These are phyloP conservation scores for Macrophya alboannulata DNA, from an alignment of 2,888 invertebrate species.

Conservation along the genomic window DNA sequence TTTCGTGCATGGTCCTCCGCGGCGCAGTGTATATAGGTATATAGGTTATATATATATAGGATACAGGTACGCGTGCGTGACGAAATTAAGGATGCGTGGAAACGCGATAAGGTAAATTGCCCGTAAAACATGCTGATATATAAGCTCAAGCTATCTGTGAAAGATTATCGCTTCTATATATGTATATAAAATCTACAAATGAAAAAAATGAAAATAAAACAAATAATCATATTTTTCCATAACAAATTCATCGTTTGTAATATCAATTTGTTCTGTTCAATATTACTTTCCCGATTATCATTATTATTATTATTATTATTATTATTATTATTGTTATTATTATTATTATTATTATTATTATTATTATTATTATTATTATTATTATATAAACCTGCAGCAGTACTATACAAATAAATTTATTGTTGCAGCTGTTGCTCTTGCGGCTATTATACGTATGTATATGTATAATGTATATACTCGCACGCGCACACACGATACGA, in stretches of 20 bases:
- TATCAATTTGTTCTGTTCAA: too few relatives aligned
- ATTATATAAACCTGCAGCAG: not conserved
- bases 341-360: not conserved
- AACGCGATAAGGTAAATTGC: constrained; percentile 45
- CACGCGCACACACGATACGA: not conserved
- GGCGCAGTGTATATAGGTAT: not conserved
- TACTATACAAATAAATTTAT: not conserved
- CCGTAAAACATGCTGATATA: constrained; percentile 24
- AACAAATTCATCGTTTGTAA: not conserved
- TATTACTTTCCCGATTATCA: too few relatives aligned
- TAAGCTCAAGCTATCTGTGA: not conserved
- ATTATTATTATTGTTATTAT: not conserved
- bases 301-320: not conserved
- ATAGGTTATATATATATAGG: too few relatives aligned
- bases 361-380: not conserved
- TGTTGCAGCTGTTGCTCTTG: not conserved
- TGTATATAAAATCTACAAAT: not conserved
- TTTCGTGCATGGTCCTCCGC: not conserved
- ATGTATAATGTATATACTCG: not conserved
- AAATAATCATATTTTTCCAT: not conserved
- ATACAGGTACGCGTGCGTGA: constrained; percentile 22
- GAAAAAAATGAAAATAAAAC: not conserved
- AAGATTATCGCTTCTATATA: not conserved
- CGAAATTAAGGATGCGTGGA: constrained; percentile 44
- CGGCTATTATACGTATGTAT: not conserved